A percentile compares a stretch with the other conserved stretches of the same genome.
These are phyloP conservation scores for Clepsis dumicolana DNA, from an alignment of 2,888 invertebrate genomes.

Conservation along the genomic window DNA sequence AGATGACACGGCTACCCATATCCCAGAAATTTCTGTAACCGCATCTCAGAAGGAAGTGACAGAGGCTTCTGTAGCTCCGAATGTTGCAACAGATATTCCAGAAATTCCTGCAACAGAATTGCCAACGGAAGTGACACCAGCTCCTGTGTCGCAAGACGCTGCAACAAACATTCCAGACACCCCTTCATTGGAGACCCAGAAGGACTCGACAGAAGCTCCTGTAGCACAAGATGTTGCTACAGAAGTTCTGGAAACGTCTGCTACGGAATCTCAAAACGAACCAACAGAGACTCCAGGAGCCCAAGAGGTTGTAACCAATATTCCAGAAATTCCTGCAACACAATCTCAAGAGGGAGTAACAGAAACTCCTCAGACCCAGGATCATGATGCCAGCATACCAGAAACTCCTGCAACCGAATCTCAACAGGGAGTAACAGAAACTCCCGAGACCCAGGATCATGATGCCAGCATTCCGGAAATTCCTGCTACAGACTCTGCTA, in stretches of 20 bases:
- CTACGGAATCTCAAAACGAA: conserved; percentile 1
- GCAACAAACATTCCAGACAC: conserved; percentile 23
- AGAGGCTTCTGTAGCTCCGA: conserved; percentile 13
- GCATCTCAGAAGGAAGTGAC: conserved; percentile 3
- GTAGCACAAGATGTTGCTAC: neutral
- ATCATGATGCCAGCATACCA: conserved; percentile 6
- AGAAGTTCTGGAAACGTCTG: conserved; percentile 1
- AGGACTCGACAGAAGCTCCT: conserved; percentile 10
- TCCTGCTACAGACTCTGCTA: conserved; percentile 40
- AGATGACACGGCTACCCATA: conserved; percentile 15
- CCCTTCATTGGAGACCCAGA: neutral
- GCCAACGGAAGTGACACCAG: conserved; percentile 1
- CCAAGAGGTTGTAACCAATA: conserved; percentile 25
- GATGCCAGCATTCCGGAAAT: conserved; percentile 30
- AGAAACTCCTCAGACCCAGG: neutral
- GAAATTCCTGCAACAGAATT: conserved; percentile 1
- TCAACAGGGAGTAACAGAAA: conserved; percentile 39
- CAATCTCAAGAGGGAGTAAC: neutral
- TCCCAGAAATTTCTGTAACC: conserved; percentile 4
- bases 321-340: neutral
- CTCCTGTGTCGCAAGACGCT: conserved; percentile 2
- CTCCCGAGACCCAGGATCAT: conserved; percentile 21
- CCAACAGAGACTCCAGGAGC: neutral
- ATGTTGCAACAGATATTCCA: neutral
- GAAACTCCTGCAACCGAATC: conserved; percentile 28